phyloP scores from a whole-genome alignment of 1,140 invertebrate genomes.

The Bombus pyrosoma region DNA sequence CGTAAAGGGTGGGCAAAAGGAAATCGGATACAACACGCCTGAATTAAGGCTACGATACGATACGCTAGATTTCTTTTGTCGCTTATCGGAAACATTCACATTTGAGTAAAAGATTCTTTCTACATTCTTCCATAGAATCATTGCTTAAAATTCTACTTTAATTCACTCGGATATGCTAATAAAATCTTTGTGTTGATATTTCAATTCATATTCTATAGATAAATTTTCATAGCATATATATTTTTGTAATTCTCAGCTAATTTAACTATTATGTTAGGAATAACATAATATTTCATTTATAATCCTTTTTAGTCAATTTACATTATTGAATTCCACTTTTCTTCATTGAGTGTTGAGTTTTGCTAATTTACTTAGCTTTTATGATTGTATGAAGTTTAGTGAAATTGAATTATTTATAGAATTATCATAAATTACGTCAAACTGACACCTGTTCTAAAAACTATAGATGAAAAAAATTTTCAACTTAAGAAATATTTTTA shows the following conservation, averaged over 20 bases:
- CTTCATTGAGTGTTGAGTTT: no score
- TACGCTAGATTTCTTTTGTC: constrained; percentile 2
- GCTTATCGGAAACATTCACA: neutral
- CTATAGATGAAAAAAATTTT: neutral
- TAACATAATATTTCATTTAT: no score
- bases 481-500: neutral
- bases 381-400: neutral
- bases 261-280: neutral
- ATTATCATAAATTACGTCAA: neutral
- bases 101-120: neutral
- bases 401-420: neutral
- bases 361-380: no score
- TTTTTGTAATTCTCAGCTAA: neutral
- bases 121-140: neutral
- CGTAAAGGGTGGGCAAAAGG: constrained; percentile 47
- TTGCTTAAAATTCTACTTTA: neutral
- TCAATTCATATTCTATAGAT: neutral
- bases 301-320: no score
- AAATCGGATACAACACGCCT: constrained; percentile 44
- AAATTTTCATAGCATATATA: neutral
- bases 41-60: constrained; percentile 32
- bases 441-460: neutral
- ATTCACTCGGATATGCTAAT: neutral
- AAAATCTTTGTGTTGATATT: neutral
- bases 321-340: no score